Conservation (phyloP, 2,797 vertebrate species). For the Salmo trutta region DNA sequence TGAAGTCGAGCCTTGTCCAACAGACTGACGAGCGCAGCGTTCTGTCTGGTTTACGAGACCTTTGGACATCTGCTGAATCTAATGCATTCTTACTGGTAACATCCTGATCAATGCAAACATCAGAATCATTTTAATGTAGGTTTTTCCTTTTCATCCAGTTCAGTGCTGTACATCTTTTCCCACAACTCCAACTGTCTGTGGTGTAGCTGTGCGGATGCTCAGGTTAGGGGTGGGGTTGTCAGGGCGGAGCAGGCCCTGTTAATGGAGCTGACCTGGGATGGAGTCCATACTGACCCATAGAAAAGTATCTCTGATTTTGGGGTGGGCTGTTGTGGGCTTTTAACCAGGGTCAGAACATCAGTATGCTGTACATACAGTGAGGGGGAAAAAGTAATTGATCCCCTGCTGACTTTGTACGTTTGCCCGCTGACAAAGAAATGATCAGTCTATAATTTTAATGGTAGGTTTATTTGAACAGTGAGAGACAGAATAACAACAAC, state of each 20-base stretch:
- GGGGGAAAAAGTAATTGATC: no score
- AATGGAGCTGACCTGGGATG: slow-evolving; percentile 25
- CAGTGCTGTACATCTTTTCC: background rate
- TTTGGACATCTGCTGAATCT: background rate
- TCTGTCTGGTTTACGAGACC: background rate
- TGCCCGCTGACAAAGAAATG: no score
- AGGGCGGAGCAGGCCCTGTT: slow-evolving; percentile 25
- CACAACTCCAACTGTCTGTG: background rate
- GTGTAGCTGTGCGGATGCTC: background rate
- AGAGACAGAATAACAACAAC: no score
- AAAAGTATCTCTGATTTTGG: slow-evolving; percentile 32
- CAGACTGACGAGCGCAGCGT: background rate
- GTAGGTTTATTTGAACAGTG: no score
- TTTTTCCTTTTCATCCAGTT: slow-evolving; percentile 9
- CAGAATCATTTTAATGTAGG: background rate
- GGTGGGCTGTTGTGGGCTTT: slow-evolving; percentile 12
- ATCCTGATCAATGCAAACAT: background rate
- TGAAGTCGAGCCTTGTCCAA: background rate
- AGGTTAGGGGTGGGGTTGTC: background rate
- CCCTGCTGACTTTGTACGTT: no score
- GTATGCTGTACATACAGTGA: slow-evolving; percentile 15
- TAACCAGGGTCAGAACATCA: slow-evolving; percentile 35
- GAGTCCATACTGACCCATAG: slow-evolving; percentile 33
- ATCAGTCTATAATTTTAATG: no score
- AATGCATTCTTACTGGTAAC: background rate